phyloP scores from a whole-genome alignment of 1,140 invertebrate genomes.

The Aplysia californica region DNA sequence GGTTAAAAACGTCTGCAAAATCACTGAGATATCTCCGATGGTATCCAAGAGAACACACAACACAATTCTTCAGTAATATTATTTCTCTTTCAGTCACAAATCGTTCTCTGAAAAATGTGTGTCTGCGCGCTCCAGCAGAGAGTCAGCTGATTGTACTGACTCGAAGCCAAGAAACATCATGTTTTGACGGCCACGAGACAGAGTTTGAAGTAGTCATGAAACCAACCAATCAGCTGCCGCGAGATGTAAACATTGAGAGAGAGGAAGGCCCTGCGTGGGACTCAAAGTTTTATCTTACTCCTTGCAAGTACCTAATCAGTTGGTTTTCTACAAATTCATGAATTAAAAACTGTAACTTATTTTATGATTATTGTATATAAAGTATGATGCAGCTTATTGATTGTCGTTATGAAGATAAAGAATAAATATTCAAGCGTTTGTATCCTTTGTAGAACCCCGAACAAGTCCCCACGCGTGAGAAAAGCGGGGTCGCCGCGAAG shows the following conservation, averaged over 20 bases:
- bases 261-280: neutral
- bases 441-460: too few relatives aligned
- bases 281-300: too few relatives aligned
- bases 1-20: neutral
- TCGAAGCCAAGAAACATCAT: neutral
- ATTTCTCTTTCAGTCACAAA: neutral
- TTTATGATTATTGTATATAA: too few relatives aligned
- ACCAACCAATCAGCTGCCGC: neutral
- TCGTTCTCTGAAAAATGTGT: too few relatives aligned
- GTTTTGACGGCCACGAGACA: slow-evolving; percentile 10
- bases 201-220: neutral
- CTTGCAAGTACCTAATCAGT: too few relatives aligned
- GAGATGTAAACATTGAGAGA: neutral
- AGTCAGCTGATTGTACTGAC: neutral
- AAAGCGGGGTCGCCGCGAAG: too few relatives aligned
- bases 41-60: neutral
- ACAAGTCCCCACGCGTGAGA: too few relatives aligned
- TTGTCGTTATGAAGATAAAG: too few relatives aligned
- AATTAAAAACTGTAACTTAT: too few relatives aligned
- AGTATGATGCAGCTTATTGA: too few relatives aligned
- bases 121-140: neutral
- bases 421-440: too few relatives aligned
- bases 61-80: neutral
- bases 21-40: neutral
- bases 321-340: too few relatives aligned